A percentile compares a stretch with the other conserved stretches of the same genome.
Evolutionary conservation across 2,113 vertebrate genomes (phyloP).

Genomic region (Piprites chloris): DNA sequence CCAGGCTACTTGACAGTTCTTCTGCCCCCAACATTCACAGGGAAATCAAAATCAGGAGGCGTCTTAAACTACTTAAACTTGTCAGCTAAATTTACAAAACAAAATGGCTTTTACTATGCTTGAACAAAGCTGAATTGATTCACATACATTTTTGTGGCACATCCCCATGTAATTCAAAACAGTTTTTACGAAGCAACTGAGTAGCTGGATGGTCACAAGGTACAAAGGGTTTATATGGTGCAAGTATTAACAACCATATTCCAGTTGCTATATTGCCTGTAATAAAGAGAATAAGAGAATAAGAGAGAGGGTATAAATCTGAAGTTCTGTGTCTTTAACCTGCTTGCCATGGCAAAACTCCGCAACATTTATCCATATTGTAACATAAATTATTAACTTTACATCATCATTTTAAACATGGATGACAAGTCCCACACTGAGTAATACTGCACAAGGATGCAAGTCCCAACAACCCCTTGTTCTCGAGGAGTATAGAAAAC

Average conservation of each 20-base stretch:
- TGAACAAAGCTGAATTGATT: slow-evolving; percentile 32
- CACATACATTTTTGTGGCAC: slow-evolving; percentile 11
- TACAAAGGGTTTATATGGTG: neutral
- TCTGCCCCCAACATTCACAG: slow-evolving; percentile 57
- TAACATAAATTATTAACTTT: neutral
- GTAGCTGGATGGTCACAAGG: neutral
- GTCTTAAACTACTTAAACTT: slow-evolving; percentile 2
- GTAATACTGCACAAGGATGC: neutral
- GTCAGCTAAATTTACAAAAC: slow-evolving; percentile 54
- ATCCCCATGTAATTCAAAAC: neutral
- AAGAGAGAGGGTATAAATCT: neutral
- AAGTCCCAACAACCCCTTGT: neutral
- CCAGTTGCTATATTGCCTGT: neutral
- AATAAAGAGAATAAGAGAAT: neutral
- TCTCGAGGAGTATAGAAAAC: neutral
- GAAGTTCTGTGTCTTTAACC: neutral
- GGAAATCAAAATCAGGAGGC: slow-evolving; percentile 40
- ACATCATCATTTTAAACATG: neutral
- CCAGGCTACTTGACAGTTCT: slow-evolving; percentile 31
- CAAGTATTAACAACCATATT: neutral
- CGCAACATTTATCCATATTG: neutral
- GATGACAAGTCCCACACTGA: neutral
- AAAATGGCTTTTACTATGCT: slow-evolving; percentile 38
- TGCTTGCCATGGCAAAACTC: neutral
- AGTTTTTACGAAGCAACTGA: neutral